Evolutionary conservation across 2,888 invertebrate genomes (phyloP), one percentile per base, ranked within the genome.

Genomic region (Neria commutata): DNA sequence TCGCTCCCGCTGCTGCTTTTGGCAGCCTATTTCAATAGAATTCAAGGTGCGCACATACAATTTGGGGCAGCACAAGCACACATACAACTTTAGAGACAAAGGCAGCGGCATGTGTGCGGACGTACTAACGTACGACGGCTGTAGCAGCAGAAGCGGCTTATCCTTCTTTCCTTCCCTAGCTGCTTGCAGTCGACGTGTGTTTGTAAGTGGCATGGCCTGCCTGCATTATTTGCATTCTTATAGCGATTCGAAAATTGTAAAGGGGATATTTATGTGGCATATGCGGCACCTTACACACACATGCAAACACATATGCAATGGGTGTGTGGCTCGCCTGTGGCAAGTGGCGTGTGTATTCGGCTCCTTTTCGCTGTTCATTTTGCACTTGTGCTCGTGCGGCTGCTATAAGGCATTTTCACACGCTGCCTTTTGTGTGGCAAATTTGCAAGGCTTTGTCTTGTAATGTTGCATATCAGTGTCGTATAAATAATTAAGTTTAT

Each of bases 251-350:
- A 42, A 42, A 21, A 5, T 14, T 42, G 42, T 21, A 42, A 42
- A 42, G 21, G n/a, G 42, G 42, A 42, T 42, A 42, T 42, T 42
- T 42, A 42, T 42, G 42, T 6, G 6, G n/a, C n/a, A n/a, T n/a
- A n/a, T n/a, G n/a, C n/a, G n/a, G n/a, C n/a, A n/a, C n/a, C n/a
- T n/a, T n/a, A n/a, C n/a, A n/a, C n/a, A n/a, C n/a, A n/a, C n/a
- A 42, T 17, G 21, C 42, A 19, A 19, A n/a, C n/a, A n/a, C 21
- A 21, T 42, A 19, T 19, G 42, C 6, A 17, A 21, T 21, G 37
- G 4, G 4, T 8, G 14, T 37, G 37, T 37, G 37, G 8, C 4
- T 37, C 11, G 8, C 37, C 37, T 10, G 37, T 37, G 8, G 11
- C 37, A 10, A n/a, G 37, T 37, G 8, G 11, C 37, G n/a, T 37